Conservation (phyloP, 2,888 invertebrate genomes). For the Crossocerus cetratus region DNA sequence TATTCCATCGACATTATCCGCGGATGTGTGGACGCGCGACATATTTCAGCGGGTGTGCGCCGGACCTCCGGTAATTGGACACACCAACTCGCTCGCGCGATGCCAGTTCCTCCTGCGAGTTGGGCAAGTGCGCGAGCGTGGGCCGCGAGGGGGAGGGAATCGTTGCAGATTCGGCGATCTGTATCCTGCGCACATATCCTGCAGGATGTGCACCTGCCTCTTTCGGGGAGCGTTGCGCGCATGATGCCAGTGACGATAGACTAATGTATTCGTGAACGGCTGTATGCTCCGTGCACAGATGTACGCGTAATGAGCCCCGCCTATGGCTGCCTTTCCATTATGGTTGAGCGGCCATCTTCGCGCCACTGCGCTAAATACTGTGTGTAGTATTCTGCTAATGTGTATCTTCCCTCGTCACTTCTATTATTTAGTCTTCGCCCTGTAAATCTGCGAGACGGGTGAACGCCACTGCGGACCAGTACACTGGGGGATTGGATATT, state of each 20-base stretch:
- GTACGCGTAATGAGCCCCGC: not conserved
- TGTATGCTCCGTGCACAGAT: not conserved
- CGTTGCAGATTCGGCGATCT: constrained; percentile 23
- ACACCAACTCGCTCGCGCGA: constrained; percentile 20
- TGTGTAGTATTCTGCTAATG: too few relatives aligned
- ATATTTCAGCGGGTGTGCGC: constrained; percentile 13
- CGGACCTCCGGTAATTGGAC: constrained; percentile 44
- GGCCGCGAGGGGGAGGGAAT: constrained; percentile 47
- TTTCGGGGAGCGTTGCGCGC: constrained; percentile 30
- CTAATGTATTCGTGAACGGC: constrained; percentile 29
- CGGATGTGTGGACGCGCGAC: constrained; percentile 9
- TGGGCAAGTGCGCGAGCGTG: constrained; percentile 40
- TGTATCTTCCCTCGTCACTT: too few relatives aligned
- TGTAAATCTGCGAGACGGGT: too few relatives aligned
- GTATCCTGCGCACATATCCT: too few relatives aligned
- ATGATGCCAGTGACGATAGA: constrained; percentile 47
- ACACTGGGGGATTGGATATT: too few relatives aligned
- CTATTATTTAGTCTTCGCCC: too few relatives aligned
- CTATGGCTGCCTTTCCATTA: too few relatives aligned
- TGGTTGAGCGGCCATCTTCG: too few relatives aligned
- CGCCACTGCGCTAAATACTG: too few relatives aligned
- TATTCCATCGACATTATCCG: constrained; percentile 18
- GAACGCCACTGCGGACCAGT: too few relatives aligned
- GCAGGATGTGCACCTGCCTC: constrained; percentile 31
- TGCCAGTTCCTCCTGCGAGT: constrained; percentile 14